Percentiles rank a stretch among this genome's conserved stretches.
Evolutionary conservation across 2,113 vertebrate species (phyloP).

Genomic region (Lepidothrix coronata): DNA sequence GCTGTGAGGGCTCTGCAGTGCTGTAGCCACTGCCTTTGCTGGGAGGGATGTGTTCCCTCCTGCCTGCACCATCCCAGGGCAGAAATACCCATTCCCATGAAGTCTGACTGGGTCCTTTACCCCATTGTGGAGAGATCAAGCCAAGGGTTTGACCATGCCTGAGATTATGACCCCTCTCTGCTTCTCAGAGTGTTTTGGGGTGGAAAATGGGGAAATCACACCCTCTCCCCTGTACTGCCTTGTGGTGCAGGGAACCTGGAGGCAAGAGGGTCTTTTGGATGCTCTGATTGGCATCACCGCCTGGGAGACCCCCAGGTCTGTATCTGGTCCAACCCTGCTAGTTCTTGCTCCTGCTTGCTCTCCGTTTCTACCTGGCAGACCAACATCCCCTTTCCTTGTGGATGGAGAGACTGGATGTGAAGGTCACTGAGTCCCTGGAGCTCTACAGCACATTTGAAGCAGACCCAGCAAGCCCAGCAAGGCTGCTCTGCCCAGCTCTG

Average conservation of each 20-base stretch:
- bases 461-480: not conserved
- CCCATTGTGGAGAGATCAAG: not conserved
- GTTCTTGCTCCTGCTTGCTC: not conserved
- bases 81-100: accelerated
- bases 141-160: not conserved
- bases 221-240: not conserved
- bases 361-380: not conserved
- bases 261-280: not conserved
- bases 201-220: not conserved
- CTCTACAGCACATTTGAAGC: conserved; percentile 72
- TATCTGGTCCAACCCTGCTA: not conserved
- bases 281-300: not conserved
- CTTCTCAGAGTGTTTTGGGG: not conserved
- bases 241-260: accelerated
- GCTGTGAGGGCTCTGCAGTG: not conserved
- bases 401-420: conserved; percentile 78
- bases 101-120: not conserved
- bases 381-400: not conserved
- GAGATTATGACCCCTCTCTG: not conserved
- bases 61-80: not conserved
- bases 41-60: not conserved
- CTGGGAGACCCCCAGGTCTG: not conserved
- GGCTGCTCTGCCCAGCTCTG: not conserved
- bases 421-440: conserved; percentile 74
- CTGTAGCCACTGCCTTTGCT: not conserved